phyloP scores from a whole-genome alignment of 2,888 invertebrate genomes.

The Trachelus stipa region DNA sequence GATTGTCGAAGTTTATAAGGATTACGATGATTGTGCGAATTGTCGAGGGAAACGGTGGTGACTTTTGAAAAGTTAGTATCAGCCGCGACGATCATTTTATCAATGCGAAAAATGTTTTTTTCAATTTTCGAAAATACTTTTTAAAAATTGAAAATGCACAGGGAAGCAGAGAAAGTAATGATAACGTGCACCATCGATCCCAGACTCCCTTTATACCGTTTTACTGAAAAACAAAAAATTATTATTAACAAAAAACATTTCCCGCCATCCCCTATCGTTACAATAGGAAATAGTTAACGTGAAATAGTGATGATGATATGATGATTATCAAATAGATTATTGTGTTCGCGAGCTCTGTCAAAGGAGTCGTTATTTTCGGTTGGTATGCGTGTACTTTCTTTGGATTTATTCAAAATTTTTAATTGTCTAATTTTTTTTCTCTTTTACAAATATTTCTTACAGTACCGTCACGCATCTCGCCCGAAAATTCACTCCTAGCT shows the following conservation, averaged over 20 bases:
- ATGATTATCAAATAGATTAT: slow-evolving; percentile 55
- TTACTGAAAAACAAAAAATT: not conserved
- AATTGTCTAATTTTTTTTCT: too few species aligned
- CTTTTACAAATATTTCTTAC: too few species aligned
- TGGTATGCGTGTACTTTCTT: not conserved
- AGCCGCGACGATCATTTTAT: too few species aligned
- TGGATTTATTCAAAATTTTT: not conserved
- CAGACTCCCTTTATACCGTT: too few species aligned
- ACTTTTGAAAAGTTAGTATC: too few species aligned
- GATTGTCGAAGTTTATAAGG: too few species aligned
- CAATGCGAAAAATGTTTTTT: too few species aligned
- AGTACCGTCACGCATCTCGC: too few species aligned
- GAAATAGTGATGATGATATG: slow-evolving; percentile 35
- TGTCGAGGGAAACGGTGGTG: too few species aligned
- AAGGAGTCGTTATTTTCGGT: slow-evolving; percentile 1
- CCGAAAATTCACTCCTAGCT: slow-evolving; percentile 19
- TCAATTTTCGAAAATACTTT: not conserved
- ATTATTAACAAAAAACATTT: not conserved
- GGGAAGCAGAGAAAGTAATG: not conserved
- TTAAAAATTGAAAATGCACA: slow-evolving; percentile 8
- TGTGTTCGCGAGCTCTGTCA: slow-evolving; percentile 56
- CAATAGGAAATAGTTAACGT: slow-evolving; percentile 51
- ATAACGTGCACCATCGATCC: not conserved
- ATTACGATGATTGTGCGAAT: too few species aligned
- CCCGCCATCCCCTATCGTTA: slow-evolving; percentile 27